These are phyloP conservation scores for Gallinago jamesoni DNA, from an alignment of 2,113 vertebrate species.

Conservation along the genomic window DNA sequence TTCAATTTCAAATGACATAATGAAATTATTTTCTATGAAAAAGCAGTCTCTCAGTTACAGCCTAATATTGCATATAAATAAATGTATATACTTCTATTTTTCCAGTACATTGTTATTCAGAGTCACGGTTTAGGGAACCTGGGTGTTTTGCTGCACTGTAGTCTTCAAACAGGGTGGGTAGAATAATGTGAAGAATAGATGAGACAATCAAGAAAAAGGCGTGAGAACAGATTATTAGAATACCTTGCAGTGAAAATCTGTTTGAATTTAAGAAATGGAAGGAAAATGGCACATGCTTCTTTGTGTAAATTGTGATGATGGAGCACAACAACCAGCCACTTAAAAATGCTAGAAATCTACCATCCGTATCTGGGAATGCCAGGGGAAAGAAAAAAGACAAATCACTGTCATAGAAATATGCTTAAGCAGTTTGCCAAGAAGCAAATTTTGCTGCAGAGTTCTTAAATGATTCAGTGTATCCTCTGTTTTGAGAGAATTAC, in stretches of 20 bases:
- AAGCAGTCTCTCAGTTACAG: not conserved
- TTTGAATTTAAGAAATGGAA: not conserved
- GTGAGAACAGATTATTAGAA: not conserved
- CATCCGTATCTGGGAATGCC: not conserved
- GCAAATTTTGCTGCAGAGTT: not conserved
- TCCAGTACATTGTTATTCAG: not conserved
- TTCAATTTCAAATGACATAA: not conserved
- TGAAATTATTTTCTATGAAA: not conserved
- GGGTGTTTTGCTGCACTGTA: not conserved
- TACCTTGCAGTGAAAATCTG: not conserved
- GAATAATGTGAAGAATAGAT: not conserved
- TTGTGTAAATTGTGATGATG: not conserved
- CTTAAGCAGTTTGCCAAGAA: not conserved
- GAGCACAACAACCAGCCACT: not conserved
- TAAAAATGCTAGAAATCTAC: not conserved
- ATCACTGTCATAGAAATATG: not conserved
- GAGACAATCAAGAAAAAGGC: not conserved
- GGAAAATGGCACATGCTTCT: not conserved
- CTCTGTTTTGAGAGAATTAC: not conserved
- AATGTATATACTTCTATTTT: not conserved
- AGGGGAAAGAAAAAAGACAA: not conserved
- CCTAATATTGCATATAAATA: not conserved
- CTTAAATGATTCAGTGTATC: not conserved
- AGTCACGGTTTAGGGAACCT: not conserved
- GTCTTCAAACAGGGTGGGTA: not conserved